Evolutionary conservation across 2,888 invertebrate species (phyloP).

Genomic region (Phaonia tiefii): DNA sequence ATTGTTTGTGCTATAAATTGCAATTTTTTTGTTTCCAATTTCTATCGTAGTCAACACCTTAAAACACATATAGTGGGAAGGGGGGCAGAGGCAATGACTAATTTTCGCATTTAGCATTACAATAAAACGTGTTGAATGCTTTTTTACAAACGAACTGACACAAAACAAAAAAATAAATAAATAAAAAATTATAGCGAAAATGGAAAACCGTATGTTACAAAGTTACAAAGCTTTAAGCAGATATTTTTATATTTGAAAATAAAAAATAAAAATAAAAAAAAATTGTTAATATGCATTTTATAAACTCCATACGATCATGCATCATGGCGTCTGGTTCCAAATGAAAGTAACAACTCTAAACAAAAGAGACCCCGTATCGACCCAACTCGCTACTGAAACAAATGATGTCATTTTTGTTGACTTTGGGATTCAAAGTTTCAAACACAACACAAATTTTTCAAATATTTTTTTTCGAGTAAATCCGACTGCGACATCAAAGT

Average conservation of each 20-base stretch:
- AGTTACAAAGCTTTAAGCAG: neutral
- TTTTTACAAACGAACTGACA: slow-evolving; percentile 10
- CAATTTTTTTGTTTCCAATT: slow-evolving; percentile 17
- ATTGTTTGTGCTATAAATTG: slow-evolving; percentile 13
- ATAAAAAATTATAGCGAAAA: neutral
- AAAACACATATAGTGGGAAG: no score
- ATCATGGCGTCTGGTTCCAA: slow-evolving; percentile 27
- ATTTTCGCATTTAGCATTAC: slow-evolving; percentile 52
- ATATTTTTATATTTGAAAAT: no score
- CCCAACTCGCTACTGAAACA: slow-evolving; percentile 18
- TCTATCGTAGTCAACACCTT: slow-evolving; percentile 8
- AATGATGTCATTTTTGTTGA: slow-evolving; percentile 64
- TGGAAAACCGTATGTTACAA: neutral
- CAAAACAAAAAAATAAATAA: slow-evolving; percentile 6
- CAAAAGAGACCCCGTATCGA: slow-evolving; percentile 22
- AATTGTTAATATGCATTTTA: neutral
- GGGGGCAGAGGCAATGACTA: slow-evolving; percentile 55
- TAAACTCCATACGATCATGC: no score
- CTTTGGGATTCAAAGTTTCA: slow-evolving; percentile 28
- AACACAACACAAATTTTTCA: slow-evolving; percentile 20
- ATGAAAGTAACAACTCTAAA: slow-evolving; percentile 66
- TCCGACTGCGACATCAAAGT: slow-evolving; percentile 17
- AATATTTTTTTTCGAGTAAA: slow-evolving; percentile 37
- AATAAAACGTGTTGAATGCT: slow-evolving; percentile 60
- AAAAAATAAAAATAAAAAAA: no score